phyloP scores from a whole-genome alignment of 2,113 vertebrate genomes.

The Cynocephalus volans region DNA sequence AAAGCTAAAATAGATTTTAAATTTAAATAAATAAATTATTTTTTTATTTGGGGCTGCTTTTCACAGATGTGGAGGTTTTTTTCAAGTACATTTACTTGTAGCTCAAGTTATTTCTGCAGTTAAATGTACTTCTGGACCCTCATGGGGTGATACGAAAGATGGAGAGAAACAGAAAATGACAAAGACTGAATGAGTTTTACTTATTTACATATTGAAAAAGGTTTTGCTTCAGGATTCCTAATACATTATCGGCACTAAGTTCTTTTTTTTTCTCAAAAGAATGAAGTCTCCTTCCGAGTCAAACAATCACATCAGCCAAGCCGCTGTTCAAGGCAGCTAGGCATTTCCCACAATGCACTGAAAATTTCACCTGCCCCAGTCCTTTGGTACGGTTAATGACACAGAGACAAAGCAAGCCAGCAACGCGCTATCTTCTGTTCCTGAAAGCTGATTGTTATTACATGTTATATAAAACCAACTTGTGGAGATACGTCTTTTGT shows the following conservation, averaged over 20 bases:
- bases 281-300: conserved; percentile 60
- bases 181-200: conserved; percentile 57
- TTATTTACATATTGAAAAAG: conserved; percentile 64
- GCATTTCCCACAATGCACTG: conserved; percentile 37
- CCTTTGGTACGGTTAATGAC: background rate
- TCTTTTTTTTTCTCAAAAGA: conserved; percentile 15
- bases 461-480: background rate
- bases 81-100: conserved; percentile 41
- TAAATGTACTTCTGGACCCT: conserved; percentile 58
- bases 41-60: conserved; percentile 36
- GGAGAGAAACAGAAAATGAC: conserved; percentile 2
- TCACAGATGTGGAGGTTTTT: conserved; percentile 5
- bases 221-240: conserved; percentile 51
- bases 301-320: conserved; percentile 50
- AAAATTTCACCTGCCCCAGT: background rate
- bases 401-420: background rate
- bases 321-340: background rate
- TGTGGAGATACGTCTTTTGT: background rate
- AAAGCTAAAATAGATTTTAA: conserved; percentile 56
- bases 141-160: background rate
- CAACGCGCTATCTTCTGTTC: background rate
- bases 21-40: conserved; percentile 72
- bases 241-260: conserved; percentile 5
- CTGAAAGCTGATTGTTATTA: background rate
- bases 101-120: conserved; percentile 58